A percentile compares a stretch with the other conserved stretches of the same genome.
These are phyloP conservation scores for Magallana gigas DNA, from an alignment of 1,140 invertebrate species.

Conservation along the genomic window DNA sequence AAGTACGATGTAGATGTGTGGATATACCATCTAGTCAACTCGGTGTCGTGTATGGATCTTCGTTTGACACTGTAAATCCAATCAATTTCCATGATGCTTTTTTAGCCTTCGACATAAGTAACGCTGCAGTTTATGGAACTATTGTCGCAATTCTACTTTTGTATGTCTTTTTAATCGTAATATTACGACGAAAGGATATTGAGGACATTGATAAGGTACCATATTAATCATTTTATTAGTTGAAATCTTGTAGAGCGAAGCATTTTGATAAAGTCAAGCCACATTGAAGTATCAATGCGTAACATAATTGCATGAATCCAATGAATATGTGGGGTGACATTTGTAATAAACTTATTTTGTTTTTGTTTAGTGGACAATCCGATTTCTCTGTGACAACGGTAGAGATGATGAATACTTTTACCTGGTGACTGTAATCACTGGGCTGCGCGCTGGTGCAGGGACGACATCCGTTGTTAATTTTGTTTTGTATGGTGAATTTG, in stretches of 20 bases:
- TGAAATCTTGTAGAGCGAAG: neutral
- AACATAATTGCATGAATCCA: too few relatives aligned
- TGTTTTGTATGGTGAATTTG: slow-evolving; percentile 63
- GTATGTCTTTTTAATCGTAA: slow-evolving; percentile 77
- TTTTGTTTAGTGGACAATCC: slow-evolving; percentile 57
- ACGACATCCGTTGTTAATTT: slow-evolving; percentile 66
- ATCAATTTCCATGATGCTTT: slow-evolving; percentile 49
- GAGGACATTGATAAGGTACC: slow-evolving; percentile 36
- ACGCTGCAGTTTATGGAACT: slow-evolving; percentile 54
- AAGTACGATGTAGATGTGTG: slow-evolving; percentile 51
- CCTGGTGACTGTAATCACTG: slow-evolving; percentile 66
- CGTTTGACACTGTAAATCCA: slow-evolving; percentile 49
- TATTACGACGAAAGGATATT: slow-evolving; percentile 77
- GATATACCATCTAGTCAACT: neutral
- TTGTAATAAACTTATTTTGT: too few relatives aligned
- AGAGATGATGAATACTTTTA: slow-evolving; percentile 61
- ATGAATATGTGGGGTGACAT: too few relatives aligned
- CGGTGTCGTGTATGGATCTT: neutral
- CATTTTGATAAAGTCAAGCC: too few relatives aligned
- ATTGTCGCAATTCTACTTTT: slow-evolving; percentile 75
- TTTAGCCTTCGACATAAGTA: slow-evolving; percentile 42
- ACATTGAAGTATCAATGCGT: too few relatives aligned
- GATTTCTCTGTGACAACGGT: slow-evolving; percentile 62
- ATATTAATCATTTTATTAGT: neutral
- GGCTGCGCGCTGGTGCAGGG: slow-evolving; percentile 57